Evolutionary conservation across 2,888 invertebrate genomes (phyloP).

Genomic region (Cancer borealis): DNA sequence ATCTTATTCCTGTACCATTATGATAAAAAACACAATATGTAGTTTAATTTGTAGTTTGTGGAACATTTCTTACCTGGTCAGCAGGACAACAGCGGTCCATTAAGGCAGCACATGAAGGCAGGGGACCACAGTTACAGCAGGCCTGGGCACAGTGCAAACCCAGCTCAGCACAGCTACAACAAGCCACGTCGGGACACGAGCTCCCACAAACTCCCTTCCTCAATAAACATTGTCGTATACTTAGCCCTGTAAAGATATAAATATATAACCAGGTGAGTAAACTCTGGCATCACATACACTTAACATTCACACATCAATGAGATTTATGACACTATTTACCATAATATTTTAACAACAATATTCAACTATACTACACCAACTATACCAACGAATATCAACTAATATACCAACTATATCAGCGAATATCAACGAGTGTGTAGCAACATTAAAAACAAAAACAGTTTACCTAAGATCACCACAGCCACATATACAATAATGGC

Average conservation of each 20-base stretch:
- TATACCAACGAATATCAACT: background rate
- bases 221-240: conserved; percentile 67
- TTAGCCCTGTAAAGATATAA: conserved; percentile 44
- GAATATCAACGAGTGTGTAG: background rate
- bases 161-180: conserved; percentile 70
- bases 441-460: too few relatives aligned
- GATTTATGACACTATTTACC: background rate
- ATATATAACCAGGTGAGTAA: background rate
- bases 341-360: background rate
- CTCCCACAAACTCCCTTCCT: conserved; percentile 71
- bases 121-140: conserved; percentile 67
- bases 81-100: conserved; percentile 63
- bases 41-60: background rate
- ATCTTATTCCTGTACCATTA: background rate
- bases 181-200: conserved; percentile 53
- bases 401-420: background rate
- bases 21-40: background rate
- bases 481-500: conserved; percentile 64
- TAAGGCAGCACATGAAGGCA: conserved; percentile 58
- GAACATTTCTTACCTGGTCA: conserved; percentile 54
- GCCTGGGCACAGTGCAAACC: conserved; percentile 68
- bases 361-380: too few relatives aligned
- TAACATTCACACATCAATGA: too few relatives aligned
- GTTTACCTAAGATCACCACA: conserved; percentile 60
- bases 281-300: background rate